phyloP scores from a whole-genome alignment of 2,888 invertebrate species.

The Isoperla grammatica region DNA sequence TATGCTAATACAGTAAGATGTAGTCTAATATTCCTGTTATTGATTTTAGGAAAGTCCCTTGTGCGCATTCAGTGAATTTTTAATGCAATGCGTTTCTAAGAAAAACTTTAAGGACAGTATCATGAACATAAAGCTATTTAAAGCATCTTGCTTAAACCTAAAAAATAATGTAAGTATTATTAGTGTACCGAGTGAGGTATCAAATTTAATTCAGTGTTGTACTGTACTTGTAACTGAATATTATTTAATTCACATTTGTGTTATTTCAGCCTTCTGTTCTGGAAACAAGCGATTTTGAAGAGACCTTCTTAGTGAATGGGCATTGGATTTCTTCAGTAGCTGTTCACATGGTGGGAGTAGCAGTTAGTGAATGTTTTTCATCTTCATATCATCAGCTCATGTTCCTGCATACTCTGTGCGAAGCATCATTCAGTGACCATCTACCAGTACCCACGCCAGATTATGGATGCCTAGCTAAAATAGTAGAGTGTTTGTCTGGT shows the following conservation, averaged over 20 bases:
- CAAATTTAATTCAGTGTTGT: neutral
- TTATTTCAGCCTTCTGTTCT: constrained; percentile 3
- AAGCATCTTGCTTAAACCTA: constrained; percentile 37
- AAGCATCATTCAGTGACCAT: constrained; percentile 36
- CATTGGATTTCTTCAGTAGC: constrained; percentile 53
- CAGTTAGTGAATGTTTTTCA: constrained; percentile 55
- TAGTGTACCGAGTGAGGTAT: neutral
- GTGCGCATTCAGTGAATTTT: constrained; percentile 53
- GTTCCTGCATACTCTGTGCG: constrained; percentile 48
- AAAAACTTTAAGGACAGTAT: constrained; percentile 39
- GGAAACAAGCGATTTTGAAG: constrained; percentile 10
- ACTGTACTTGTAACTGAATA: neutral
- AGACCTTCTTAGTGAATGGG: constrained; percentile 43
- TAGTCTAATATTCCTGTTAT: no score
- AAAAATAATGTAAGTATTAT: constrained; percentile 37
- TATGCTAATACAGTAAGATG: no score
- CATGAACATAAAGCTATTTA: constrained; percentile 43
- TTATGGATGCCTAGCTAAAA: constrained; percentile 12
- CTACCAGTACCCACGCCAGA: constrained; percentile 32
- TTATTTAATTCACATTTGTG: neutral
- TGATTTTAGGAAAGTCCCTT: constrained; percentile 61
- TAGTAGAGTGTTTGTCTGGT: constrained; percentile 22
- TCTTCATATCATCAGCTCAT: constrained; percentile 59
- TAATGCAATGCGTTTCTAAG: constrained; percentile 45
- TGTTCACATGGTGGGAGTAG: constrained; percentile 54